Base-by-base conservation (phyloP, 2,888 invertebrate genomes). In the Piscicola geometra region DNA sequence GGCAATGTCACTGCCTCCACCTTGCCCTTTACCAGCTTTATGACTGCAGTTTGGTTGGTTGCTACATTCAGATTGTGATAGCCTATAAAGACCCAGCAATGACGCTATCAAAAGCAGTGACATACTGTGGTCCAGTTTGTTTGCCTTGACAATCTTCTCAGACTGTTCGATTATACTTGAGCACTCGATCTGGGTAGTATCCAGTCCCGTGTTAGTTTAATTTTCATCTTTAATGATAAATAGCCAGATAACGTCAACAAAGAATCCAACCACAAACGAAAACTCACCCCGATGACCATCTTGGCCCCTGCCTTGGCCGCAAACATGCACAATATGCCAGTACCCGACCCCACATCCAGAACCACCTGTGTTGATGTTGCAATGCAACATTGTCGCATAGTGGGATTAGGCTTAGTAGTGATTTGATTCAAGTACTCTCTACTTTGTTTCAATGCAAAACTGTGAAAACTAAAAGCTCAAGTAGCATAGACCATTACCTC, bases 261-360 rank as follows among this genome's bases (percentile, higher is more conserved):
- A 41, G 9, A 35, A 1, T 70, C n/a, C n/a, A n/a, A n/a, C n/a
- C n/a, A n/a, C n/a, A 32, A 9, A 56, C 47, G 28, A 9, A 12
- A 52, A 67, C 75, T 74, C 74, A 77, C 88, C 71, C 97, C 99
- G 82, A 95, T 92, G 0, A 99, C 99, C 86, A 90, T 90, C 2
- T 92, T 89, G 0, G 99, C 99, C 15, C 99, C 99, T 1, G 99
- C 96, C 87, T 95, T 97, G 0, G 99, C 99, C 36, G 98, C 98
- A 87, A 99, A 99, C 98, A 99, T 99, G 47, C 96, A 96, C 72
- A 99, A 88, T 83, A 99, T 99, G 64, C 98, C 99, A 0, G 99
- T 99, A 15, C 99, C 99, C 84, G 98, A 98, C 15, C 99, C 99
- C 80, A 99, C 94, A 86, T 99, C 99, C 81, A 99, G 88, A 18